Percentiles rank a stretch among this genome's conserved stretches.
Evolutionary conservation across 2,797 vertebrate species (phyloP).

Genomic region (Morus bassanus): DNA sequence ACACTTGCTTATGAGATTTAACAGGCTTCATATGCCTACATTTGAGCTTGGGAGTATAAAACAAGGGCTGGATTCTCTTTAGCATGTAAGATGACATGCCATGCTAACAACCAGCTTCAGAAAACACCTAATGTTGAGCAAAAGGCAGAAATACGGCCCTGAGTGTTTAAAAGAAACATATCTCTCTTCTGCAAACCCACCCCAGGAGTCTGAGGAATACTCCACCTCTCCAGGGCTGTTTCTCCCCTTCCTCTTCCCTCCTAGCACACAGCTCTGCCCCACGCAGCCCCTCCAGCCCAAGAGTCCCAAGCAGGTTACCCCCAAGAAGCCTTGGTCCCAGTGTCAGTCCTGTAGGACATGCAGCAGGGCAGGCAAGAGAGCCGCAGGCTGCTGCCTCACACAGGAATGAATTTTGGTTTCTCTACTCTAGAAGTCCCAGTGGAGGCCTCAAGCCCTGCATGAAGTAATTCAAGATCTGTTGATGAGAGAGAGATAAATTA

Average conservation of each 20-base stretch:
- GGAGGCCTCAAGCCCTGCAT: not conserved
- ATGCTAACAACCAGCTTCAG: not conserved
- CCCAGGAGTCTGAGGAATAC: not conserved
- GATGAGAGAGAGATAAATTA: slow-evolving; percentile 29
- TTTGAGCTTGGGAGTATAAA: not conserved
- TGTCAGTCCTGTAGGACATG: not conserved
- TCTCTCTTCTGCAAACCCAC: not conserved
- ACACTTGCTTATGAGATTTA: not conserved
- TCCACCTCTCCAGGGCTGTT: not conserved
- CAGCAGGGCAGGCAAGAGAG: not conserved
- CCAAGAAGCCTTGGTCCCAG: not conserved
- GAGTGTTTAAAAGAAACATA: not conserved
- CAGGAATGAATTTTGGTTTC: not conserved
- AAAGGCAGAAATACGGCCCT: not conserved
- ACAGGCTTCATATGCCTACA: not conserved
- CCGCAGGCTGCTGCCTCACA: not conserved
- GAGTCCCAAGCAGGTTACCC: not conserved
- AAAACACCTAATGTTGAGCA: not conserved
- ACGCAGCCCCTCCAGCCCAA: not conserved
- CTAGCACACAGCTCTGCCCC: not conserved
- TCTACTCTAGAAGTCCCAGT: not conserved
- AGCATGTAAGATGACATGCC: not conserved
- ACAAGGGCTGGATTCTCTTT: not conserved
- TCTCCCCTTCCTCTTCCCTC: not conserved
- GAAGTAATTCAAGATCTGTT: slow-evolving; percentile 27